Evolutionary conservation across 1,140 invertebrate species (phyloP).

Genomic region (Trichomalopsis sarcophagae): DNA sequence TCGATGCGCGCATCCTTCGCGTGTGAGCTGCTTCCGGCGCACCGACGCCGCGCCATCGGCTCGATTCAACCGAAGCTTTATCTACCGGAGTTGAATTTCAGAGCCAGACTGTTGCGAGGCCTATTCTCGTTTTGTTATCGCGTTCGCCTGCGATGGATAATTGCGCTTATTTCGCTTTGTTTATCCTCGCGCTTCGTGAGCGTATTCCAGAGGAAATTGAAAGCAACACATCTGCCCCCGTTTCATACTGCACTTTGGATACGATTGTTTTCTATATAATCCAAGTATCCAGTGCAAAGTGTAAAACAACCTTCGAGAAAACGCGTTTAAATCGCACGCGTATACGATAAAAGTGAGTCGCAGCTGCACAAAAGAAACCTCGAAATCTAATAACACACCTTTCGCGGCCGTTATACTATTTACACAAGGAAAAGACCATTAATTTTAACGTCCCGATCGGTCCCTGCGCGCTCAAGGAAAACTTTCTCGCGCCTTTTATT

Average conservation of each 20-base stretch:
- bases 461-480: neutral
- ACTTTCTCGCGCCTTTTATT: constrained; percentile 3
- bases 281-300: too few species aligned
- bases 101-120: too few species aligned
- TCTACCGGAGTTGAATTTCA: too few species aligned
- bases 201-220: too few species aligned
- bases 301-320: neutral
- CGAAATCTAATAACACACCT: neutral
- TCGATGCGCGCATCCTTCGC: constrained; percentile 9
- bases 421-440: constrained; percentile 1
- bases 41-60: neutral
- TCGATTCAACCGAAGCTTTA: neutral
- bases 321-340: neutral
- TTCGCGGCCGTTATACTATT: neutral
- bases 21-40: neutral
- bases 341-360: neutral
- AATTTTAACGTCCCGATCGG: neutral
- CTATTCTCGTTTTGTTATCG: too few species aligned
- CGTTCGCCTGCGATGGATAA: too few species aligned
- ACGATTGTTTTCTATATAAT: neutral
- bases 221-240: neutral
- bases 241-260: neutral
- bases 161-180: too few species aligned
- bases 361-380: neutral
- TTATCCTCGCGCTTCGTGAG: too few species aligned